Conservation (phyloP, 2,113 vertebrate genomes). For the Coturnix japonica region DNA sequence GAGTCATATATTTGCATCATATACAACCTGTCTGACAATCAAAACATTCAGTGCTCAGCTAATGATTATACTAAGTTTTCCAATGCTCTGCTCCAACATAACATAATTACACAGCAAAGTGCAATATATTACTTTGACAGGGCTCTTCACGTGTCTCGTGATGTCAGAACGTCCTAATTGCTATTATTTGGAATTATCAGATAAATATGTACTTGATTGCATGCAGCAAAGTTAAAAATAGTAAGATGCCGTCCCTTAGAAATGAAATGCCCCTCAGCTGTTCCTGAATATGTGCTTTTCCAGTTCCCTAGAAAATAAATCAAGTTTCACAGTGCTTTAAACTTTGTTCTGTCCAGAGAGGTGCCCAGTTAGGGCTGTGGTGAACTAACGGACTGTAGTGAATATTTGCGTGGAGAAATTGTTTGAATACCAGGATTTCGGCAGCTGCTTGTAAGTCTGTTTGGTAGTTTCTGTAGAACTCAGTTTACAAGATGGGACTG, state of each 20-base stretch:
- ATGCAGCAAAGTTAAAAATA: constrained; percentile 11
- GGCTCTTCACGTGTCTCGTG: constrained; percentile 44
- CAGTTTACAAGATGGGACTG: neutral
- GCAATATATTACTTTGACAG: constrained; percentile 72
- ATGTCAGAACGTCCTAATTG: constrained; percentile 37
- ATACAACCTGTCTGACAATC: constrained; percentile 86
- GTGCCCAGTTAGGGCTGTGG: neutral
- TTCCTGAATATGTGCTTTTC: neutral
- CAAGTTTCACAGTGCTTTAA: neutral
- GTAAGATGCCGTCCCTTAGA: neutral
- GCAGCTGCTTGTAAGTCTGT: neutral
- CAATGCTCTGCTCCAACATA: constrained; percentile 75
- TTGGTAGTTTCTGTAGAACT: neutral
- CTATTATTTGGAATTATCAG: constrained; percentile 39
- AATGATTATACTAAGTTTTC: constrained; percentile 82
- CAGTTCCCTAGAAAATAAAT: neutral
- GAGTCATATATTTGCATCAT: constrained; percentile 87
- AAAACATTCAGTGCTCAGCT: constrained; percentile 80
- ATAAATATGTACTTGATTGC: neutral
- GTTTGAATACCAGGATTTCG: neutral
- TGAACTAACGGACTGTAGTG: neutral
- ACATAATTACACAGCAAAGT: constrained; percentile 66
- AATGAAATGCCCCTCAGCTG: neutral
- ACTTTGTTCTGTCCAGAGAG: neutral
- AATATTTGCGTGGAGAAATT: neutral